Evolutionary conservation across 1,140 invertebrate genomes (phyloP).

Genomic region (Trichoplusia ni): DNA sequence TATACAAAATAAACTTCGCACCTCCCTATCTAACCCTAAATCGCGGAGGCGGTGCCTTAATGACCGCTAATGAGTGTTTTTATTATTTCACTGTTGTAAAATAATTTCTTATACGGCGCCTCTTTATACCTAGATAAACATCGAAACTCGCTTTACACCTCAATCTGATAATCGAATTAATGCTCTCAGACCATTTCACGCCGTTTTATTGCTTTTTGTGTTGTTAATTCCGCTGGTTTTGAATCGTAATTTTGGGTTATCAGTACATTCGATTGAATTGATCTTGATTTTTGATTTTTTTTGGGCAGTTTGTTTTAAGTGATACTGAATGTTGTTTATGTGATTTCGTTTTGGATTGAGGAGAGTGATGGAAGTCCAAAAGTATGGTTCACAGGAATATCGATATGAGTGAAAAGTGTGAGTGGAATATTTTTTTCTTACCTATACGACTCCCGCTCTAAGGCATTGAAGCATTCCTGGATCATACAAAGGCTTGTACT

Average conservation of each 20-base stretch:
- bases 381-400: no score
- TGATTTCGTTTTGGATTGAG: not conserved
- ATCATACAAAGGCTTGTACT: no score
- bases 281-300: conserved; percentile 69
- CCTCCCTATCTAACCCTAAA: conserved; percentile 66
- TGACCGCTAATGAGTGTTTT: conserved; percentile 80
- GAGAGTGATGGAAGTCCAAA: not conserved
- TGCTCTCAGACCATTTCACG: conserved; percentile 78
- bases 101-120: conserved; percentile 78
- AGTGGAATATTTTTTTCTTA: no score
- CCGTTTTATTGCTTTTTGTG: conserved; percentile 78
- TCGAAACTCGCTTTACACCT: conserved; percentile 80
- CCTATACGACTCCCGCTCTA: no score
- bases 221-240: conserved; percentile 65
- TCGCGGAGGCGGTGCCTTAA: conserved; percentile 72
- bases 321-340: not conserved
- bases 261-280: conserved; percentile 70
- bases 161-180: conserved; percentile 81
- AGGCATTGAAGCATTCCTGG: no score
- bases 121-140: conserved; percentile 81
- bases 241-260: conserved; percentile 74
- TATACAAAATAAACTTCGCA: conserved; percentile 69
- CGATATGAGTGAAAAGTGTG: no score
- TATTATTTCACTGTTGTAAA: conserved; percentile 80
- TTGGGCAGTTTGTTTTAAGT: conserved; percentile 7